Conservation (phyloP, 2,113 vertebrate species). For the Chroicocephalus ridibundus region DNA sequence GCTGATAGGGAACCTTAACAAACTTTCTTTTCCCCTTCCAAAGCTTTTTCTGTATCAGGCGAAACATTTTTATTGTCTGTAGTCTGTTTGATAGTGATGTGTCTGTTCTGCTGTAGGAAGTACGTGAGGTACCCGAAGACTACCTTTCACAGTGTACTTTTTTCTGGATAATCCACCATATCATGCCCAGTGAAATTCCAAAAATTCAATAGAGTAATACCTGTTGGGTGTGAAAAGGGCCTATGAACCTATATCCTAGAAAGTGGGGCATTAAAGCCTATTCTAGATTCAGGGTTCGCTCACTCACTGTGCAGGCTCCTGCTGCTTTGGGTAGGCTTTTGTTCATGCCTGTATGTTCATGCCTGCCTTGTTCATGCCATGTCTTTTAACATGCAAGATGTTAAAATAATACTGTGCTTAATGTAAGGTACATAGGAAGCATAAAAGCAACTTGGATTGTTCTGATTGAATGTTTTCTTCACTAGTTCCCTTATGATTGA, state of each 20-base stretch:
- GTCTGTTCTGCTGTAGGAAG: not conserved
- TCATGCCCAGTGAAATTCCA: not conserved
- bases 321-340: not conserved
- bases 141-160: not conserved
- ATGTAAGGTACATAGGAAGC: not conserved
- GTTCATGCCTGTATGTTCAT: not conserved
- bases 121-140: accelerated
- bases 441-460: not conserved
- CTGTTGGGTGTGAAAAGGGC: not conserved
- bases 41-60: not conserved
- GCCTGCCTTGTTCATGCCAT: too few relatives aligned
- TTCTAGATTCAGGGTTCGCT: not conserved
- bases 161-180: not conserved
- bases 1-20: not conserved
- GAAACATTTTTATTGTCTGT: not conserved
- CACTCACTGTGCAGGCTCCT: not conserved
- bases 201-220: not conserved
- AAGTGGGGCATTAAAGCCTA: not conserved
- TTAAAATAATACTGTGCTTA: not conserved
- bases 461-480: not conserved
- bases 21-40: not conserved
- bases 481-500: not conserved
- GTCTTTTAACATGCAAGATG: not conserved
- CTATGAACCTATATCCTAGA: not conserved
- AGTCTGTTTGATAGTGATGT: not conserved